A percentile compares a stretch with the other conserved stretches of the same genome.
Conservation (phyloP, 1,140 invertebrate genomes). For the Lanistes nyassanus region DNA sequence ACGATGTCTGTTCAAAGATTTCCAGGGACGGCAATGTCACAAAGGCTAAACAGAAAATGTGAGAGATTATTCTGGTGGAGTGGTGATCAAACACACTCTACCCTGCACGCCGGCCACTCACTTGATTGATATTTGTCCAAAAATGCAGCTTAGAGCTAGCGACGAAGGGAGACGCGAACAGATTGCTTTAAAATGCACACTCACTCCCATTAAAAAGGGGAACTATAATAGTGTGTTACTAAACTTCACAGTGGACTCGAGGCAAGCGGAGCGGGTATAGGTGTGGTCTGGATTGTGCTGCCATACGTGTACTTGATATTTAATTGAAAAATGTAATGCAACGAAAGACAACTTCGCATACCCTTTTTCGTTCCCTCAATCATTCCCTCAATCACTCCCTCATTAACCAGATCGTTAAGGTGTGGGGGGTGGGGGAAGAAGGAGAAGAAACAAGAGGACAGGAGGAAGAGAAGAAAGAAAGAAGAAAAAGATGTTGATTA, state of each 20-base stretch:
- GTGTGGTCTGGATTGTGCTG: background rate
- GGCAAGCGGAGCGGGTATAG: no score
- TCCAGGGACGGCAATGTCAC: background rate
- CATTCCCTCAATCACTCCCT: constrained; percentile 3
- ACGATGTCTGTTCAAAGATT: background rate
- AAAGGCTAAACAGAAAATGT: constrained; percentile 6
- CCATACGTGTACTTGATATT: background rate
- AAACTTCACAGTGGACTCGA: no score
- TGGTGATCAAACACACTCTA: constrained; percentile 13
- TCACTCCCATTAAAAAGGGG: no score
- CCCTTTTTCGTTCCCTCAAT: constrained; percentile 3
- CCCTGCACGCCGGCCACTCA: background rate
- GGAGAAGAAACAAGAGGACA: background rate
- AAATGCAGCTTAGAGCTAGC: no score
- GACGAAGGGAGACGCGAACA: no score
- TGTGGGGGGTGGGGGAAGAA: background rate
- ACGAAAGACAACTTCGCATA: background rate
- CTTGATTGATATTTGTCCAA: background rate
- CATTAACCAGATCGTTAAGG: background rate
- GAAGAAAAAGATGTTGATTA: no score
- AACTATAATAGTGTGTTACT: no score
- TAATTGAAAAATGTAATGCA: background rate
- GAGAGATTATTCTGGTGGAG: constrained; percentile 14
- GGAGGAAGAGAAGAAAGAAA: background rate
- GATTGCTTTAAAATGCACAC: no score